Evolutionary conservation across 2,888 invertebrate genomes (phyloP).

Genomic region (Metacarcinus magister): DNA sequence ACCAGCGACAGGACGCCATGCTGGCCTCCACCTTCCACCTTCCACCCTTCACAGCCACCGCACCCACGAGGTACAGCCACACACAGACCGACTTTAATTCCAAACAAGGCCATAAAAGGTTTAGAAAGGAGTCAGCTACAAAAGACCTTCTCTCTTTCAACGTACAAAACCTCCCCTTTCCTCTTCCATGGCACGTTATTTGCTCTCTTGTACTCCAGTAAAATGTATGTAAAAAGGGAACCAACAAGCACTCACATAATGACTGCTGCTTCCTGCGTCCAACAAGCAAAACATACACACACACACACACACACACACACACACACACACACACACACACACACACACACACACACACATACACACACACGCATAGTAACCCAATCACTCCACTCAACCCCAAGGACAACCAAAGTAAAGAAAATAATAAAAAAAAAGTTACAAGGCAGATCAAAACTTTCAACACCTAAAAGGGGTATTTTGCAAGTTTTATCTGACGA

Average conservation of each 20-base stretch:
- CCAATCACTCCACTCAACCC: too few relatives aligned
- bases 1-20: too few relatives aligned
- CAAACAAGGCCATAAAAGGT: neutral
- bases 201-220: neutral
- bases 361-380: neutral
- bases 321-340: neutral
- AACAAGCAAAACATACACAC: neutral
- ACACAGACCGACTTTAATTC: too few relatives aligned
- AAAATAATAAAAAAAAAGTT: too few relatives aligned
- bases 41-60: too few relatives aligned
- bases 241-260: neutral
- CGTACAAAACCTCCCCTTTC: neutral
- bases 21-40: too few relatives aligned
- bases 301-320: conserved; percentile 39
- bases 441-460: too few relatives aligned
- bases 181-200: neutral
- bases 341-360: neutral
- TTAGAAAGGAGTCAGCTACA: neutral
- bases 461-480: too few relatives aligned
- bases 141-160: neutral
- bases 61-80: too few relatives aligned
- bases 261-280: neutral
- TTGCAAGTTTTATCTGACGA: too few relatives aligned
- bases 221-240: neutral
- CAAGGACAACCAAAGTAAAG: too few relatives aligned